phyloP scores from a whole-genome alignment of 2,888 invertebrate species.

The Phania funesta region DNA sequence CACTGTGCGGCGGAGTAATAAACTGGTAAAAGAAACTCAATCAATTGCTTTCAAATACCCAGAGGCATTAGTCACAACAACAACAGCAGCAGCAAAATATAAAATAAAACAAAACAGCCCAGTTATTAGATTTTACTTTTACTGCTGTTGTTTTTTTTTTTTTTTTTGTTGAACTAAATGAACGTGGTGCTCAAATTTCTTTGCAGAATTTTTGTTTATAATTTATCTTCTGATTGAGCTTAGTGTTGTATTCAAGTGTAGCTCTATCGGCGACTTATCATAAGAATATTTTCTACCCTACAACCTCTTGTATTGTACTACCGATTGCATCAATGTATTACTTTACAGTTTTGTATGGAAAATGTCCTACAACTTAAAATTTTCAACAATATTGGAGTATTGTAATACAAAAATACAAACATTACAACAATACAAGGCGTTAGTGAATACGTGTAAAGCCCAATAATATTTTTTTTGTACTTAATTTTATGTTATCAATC shows the following conservation, averaged over 20 bases:
- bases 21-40: conserved; percentile 35
- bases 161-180: conserved; percentile 46
- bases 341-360: too few relatives aligned
- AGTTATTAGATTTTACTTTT: conserved; percentile 60
- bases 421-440: too few relatives aligned
- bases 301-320: too few relatives aligned
- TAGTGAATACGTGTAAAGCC: too few relatives aligned
- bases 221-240: conserved; percentile 42
- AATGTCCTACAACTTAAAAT: too few relatives aligned
- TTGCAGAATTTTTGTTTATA: conserved; percentile 8
- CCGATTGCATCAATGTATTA: too few relatives aligned
- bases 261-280: conserved; percentile 8
- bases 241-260: conserved; percentile 19
- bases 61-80: conserved; percentile 49
- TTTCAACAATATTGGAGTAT: too few relatives aligned
- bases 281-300: conserved; percentile 28
- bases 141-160: conserved; percentile 27
- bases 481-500: too few relatives aligned
- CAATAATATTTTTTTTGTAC: too few relatives aligned
- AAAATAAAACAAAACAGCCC: conserved; percentile 33
- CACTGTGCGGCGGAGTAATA: not conserved
- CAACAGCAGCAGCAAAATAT: conserved; percentile 5
- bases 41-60: conserved; percentile 58
- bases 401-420: too few relatives aligned
- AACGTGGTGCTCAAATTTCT: conserved; percentile 42